Evolutionary conservation across 2,113 vertebrate genomes (phyloP), one percentile per base, ranked within the genome.

Genomic region (Zootoca vivipara): DNA sequence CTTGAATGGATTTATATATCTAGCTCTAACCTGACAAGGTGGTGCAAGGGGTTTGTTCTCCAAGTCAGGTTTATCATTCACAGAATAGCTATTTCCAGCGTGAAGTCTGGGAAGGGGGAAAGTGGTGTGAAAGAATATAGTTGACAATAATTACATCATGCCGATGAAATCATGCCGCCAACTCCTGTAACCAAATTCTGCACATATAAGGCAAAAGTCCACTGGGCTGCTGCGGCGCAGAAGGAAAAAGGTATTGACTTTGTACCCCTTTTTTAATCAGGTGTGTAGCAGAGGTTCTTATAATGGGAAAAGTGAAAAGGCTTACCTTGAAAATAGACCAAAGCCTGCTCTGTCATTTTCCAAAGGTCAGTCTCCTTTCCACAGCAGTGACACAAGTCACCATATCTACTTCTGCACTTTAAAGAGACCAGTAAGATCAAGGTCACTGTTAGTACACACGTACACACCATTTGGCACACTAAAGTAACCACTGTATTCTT

Each of bases 1-100:
- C 70, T 87, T 35, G 85, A 80, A 78, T 89, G 79, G 86, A 62
- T 72, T 87, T 91, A 88, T 69, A 33, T 72, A 90, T 81, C 64
- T 86, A 20, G 7, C 30, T 90, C 26, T 83, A 5, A 82, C 22
- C 7, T 74, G 78, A 73, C 52, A 81, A 73, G n/a, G 38, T 7
- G 28, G 56, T 62, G 52, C 13, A 26, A 64, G 20, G 30, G 28
- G 13, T 5, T 42, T 74, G 69, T 35, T 82, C 75, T 82, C 38
- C 40, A 73, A 62, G 18, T 69, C 67, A 46, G 62, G 33, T 46
- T 82, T 74, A 28, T 65, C 79, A 82, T 82, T 82, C 72, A 65
- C 80, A 74, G 16, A 20, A 26, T 40, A 56, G 35, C 38, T 73
- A 22, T 82, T 82, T 74, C 79, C 40, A 87, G 10, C 42, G 16